Percentiles rank a stretch among this genome's conserved stretches.
phyloP scores from a whole-genome alignment of 2,888 invertebrate species.

The Leucophora obtusa region DNA sequence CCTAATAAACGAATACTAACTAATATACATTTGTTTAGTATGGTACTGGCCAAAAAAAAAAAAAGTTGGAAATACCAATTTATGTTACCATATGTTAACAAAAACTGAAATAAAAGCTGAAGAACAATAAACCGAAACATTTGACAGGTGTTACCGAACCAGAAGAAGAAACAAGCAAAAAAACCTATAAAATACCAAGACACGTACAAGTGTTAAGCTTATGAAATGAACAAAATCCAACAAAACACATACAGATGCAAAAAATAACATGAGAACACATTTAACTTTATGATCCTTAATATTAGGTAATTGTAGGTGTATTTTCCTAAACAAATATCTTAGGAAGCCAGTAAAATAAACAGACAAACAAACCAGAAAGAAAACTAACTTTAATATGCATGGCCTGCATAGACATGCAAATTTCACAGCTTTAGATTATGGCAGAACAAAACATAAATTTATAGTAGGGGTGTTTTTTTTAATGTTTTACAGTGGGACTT shows the following conservation, averaged over 20 bases:
- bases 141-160: slow-evolving; percentile 55
- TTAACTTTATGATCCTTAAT: slow-evolving; percentile 61
- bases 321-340: slow-evolving; percentile 18
- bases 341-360: slow-evolving; percentile 16
- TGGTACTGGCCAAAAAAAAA: background rate
- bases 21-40: background rate
- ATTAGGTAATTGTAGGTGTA: slow-evolving; percentile 58
- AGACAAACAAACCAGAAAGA: slow-evolving; percentile 5
- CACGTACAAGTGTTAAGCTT: slow-evolving; percentile 57
- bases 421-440: slow-evolving; percentile 36
- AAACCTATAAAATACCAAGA: slow-evolving; percentile 39
- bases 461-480: slow-evolving; percentile 19
- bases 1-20: slow-evolving; percentile 44
- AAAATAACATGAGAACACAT: slow-evolving; percentile 23
- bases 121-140: slow-evolving; percentile 42
- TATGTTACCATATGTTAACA: slow-evolving; percentile 52
- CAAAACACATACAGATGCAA: background rate
- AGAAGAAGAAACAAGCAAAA: background rate
- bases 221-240: slow-evolving; percentile 15
- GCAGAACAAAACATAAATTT: slow-evolving; percentile 36
- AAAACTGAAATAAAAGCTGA: slow-evolving; percentile 17
- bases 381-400: slow-evolving; percentile 26
- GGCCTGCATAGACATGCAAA: slow-evolving; percentile 41
- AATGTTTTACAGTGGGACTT: slow-evolving; percentile 14
- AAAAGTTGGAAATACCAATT: slow-evolving; percentile 38